These are phyloP conservation scores for Emydocephalus ijimae DNA, from an alignment of 2,113 vertebrate genomes.

Conservation along the genomic window DNA sequence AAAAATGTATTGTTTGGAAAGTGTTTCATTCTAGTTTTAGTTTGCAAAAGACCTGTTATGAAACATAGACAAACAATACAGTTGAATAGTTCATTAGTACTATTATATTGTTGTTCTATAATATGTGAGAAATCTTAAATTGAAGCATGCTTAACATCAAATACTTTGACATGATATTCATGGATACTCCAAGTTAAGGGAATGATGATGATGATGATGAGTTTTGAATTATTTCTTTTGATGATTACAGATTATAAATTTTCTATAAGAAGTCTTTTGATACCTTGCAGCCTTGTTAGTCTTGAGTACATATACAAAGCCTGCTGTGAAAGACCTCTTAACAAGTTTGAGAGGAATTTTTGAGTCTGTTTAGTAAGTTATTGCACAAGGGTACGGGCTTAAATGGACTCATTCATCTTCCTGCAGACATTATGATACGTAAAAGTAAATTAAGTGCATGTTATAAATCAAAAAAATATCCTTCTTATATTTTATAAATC, in stretches of 20 bases:
- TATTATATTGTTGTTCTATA: neutral
- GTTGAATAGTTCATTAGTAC: neutral
- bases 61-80: slow-evolving; percentile 2
- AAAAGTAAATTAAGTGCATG: slow-evolving; percentile 53
- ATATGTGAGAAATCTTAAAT: neutral
- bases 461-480: slow-evolving; percentile 57
- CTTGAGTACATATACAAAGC: slow-evolving; percentile 42
- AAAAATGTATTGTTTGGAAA: neutral
- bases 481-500: slow-evolving; percentile 62
- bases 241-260: slow-evolving; percentile 43
- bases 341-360: slow-evolving; percentile 63
- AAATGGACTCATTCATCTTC: slow-evolving; percentile 57
- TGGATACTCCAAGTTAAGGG: slow-evolving; percentile 2
- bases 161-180: neutral
- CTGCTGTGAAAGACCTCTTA: slow-evolving; percentile 54
- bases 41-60: neutral
- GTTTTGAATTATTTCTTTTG: slow-evolving; percentile 23
- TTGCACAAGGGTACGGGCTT: slow-evolving; percentile 62
- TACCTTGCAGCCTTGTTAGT: slow-evolving; percentile 22
- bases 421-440: slow-evolving; percentile 60
- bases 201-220: neutral
- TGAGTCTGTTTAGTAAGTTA: slow-evolving; percentile 66
- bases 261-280: slow-evolving; percentile 30
- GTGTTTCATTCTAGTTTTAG: neutral
- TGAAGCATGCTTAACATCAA: neutral